Base-by-base conservation (phyloP, 2,797 vertebrate genomes). In the Gadopsis marmoratus region DNA sequence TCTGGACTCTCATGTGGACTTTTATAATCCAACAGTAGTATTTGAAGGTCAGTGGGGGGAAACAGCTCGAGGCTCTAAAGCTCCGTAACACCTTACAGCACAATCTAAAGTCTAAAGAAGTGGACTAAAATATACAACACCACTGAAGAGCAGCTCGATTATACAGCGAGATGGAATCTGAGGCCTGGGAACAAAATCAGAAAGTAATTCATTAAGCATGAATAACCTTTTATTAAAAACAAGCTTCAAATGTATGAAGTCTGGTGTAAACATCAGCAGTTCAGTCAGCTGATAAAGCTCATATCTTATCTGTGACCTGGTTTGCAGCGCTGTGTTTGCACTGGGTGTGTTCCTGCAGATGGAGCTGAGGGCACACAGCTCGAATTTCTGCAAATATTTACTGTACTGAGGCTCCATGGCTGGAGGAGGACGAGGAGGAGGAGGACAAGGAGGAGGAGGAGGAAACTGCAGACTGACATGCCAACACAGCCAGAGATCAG, bases 351-450 rank as follows among this genome's bases (percentile, higher is more conserved):
- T 61, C 66, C 55, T 67, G 29, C 13, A 37, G 14, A 41, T 59
- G 50, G 11, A 58, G 9, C 54, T n/a, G n/a, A 77, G 79, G 62
- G 50, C 75, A 48, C 3, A 31, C 54, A 58, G 41, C 56, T 48
- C 37, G 23, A 21, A 47, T 37, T 81, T 69, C 51, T 71, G 67
- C 39, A 87, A 92, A 92, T 91, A 89, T 92, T 91, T 86, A 88
- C 87, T 67, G 58, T 75, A 69, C 78, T 39, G 68, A 82, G 17
- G 17, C 59, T 43, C 39, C 39, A 17, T 23, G 26, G 47, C 29
- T 8, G 23, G 64, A 64, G 48, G n/a, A 53, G 33, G 33, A 33
- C 4, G 33, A 33, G 4, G 33, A 33, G 33, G 33, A 33, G 33
- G 33, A 33, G 33, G 33, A 33, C 33, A 7, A 33, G 33, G 35